Conservation (phyloP, 2,888 invertebrate species). For the Microplitis deprimator region DNA sequence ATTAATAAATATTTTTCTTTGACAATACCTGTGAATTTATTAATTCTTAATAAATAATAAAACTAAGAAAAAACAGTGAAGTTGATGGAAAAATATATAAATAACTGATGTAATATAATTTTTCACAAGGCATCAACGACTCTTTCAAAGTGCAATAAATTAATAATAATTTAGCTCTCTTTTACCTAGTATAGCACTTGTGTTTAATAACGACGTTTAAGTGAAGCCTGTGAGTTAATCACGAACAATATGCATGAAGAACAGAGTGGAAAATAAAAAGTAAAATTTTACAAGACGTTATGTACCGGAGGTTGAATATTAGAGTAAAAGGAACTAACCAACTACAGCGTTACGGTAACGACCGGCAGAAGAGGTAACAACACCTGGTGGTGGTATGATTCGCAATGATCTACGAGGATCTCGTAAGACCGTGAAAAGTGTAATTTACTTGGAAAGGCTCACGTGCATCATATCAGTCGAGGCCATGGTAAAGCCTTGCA, state of each 20-base stretch:
- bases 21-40: not conserved
- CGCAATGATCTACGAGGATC: conserved; percentile 14
- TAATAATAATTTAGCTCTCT: conserved; percentile 7
- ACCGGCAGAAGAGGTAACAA: not conserved
- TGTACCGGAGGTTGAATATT: conserved; percentile 18
- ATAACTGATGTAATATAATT: not conserved
- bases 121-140: not conserved
- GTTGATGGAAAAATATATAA: not conserved
- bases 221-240: conserved; percentile 41
- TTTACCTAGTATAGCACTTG: not conserved
- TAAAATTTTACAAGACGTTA: conserved; percentile 9
- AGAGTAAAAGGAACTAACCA: not conserved
- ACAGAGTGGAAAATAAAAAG: conserved; percentile 34
- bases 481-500: not conserved
- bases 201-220: conserved; percentile 7
- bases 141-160: conserved; percentile 7
- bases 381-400: conserved; percentile 23
- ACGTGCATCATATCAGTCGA: conserved; percentile 21
- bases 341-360: not conserved
- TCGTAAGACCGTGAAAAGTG: conserved; percentile 29
- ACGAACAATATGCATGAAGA: conserved; percentile 41
- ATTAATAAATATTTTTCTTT: not conserved
- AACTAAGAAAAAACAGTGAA: not conserved
- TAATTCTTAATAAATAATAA: not conserved
- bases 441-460: conserved; percentile 27